phyloP scores from a whole-genome alignment of 2,888 invertebrate species.

The Mallateleia sp. region DNA sequence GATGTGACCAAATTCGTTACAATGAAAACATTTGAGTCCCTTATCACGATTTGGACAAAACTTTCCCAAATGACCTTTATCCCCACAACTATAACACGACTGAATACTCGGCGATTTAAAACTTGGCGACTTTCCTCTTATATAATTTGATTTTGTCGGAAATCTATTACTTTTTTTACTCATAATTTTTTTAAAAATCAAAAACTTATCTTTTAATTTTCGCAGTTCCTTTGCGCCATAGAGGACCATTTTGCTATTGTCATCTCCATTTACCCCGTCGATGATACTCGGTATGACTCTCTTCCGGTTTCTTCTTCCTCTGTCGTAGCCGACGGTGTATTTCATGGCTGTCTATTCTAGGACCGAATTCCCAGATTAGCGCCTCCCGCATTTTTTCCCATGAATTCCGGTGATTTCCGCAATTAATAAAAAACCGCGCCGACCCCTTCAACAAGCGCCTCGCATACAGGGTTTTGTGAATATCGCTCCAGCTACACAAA shows the following conservation, averaged over 20 bases:
- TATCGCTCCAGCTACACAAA: background rate
- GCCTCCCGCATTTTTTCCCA: slow-evolving; percentile 39
- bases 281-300: background rate
- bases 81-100: background rate
- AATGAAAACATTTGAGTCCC: background rate
- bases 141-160: background rate
- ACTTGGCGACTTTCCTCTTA: background rate
- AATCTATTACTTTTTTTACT: background rate
- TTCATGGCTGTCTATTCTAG: slow-evolving; percentile 23
- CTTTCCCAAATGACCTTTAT: background rate
- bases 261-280: background rate
- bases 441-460: slow-evolving; percentile 43
- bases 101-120: background rate
- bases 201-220: background rate
- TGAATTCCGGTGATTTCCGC: slow-evolving; percentile 30
- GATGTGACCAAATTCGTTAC: background rate
- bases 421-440: slow-evolving; percentile 1
- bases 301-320: slow-evolving; percentile 38
- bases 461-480: background rate
- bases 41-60: background rate
- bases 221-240: background rate
- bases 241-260: background rate
- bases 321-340: slow-evolving; percentile 31
- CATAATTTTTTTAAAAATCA: background rate
- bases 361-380: slow-evolving; percentile 17